Evolutionary conservation across 2,888 invertebrate species (phyloP), one percentile per base, ranked within the genome.

Genomic region (Oscheius sp.): DNA sequence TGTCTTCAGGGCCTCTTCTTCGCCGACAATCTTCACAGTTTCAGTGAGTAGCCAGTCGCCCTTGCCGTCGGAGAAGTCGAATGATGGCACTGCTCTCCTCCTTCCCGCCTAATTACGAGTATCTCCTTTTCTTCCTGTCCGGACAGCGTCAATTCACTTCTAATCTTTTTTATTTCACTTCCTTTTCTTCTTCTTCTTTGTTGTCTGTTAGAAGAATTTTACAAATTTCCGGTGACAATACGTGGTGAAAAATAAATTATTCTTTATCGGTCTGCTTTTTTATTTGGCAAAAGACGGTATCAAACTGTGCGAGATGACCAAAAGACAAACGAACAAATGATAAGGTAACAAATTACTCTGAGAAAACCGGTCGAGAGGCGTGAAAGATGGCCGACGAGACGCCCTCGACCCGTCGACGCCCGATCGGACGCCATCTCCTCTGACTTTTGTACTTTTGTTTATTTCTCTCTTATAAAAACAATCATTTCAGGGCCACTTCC

Each of bases 1-100:
- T 25, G 49, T 25, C 52, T 66, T 66, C 52, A 66, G 66, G 66
- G 13, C 66, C 66, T 12, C 66, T 66, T 23, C 66, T 66, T 45
- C 43, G 29, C 25, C 43, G 61, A 41, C 45, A 45, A 61, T 12
- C 61, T 25, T n/a, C 35, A n/a, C 25, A 41, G 21, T 66, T 66
- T 66, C 66, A 66, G 66, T 49, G 21, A 45, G 43, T 43, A 61
- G 43, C 61, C 35, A 61, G 52, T 66, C 66, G 43, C 61, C 61
- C 13, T 12, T 61, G n/a, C 61, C 61, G n/a, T 61, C 61, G 43
- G 61, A 61, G 61, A 41, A 43, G 45, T 43, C 43, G 6, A 41
- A 18, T 43, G 61, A 61, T 21, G 41, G 61, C 25, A 61, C 61
- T 41, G 61, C 41, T 43, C 61, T 25, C 18, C 61, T 61, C n/a